phyloP scores from a whole-genome alignment of 2,113 vertebrate species.

The Corydoras maculifer region DNA sequence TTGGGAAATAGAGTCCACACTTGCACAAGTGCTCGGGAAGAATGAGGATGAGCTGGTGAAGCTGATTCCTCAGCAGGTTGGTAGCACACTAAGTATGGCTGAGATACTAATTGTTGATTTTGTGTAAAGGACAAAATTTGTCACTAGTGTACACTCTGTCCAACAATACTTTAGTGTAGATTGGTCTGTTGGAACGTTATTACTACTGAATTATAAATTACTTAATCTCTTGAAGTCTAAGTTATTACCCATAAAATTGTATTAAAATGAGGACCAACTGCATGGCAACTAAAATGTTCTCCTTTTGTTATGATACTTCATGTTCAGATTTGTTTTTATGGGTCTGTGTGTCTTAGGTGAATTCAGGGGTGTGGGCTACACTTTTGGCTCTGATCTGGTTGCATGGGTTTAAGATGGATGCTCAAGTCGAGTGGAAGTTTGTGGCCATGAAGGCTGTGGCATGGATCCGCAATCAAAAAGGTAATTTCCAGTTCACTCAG shows the following conservation, averaged over 20 bases:
- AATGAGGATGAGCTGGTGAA: slow-evolving; percentile 41
- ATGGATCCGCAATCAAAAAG: slow-evolving; percentile 59
- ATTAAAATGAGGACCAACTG: no score
- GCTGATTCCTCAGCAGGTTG: slow-evolving; percentile 47
- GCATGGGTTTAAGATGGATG: slow-evolving; percentile 54
- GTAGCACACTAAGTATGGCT: neutral
- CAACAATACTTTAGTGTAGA: no score
- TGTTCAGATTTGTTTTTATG: no score
- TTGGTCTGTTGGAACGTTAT: no score
- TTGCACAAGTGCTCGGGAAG: slow-evolving; percentile 46
- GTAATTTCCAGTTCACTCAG: slow-evolving; percentile 39
- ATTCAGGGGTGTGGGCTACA: slow-evolving; percentile 67
- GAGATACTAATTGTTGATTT: neutral
- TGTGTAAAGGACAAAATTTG: neutral
- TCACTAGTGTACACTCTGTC: no score
- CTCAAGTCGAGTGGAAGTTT: slow-evolving; percentile 66
- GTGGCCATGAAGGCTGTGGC: slow-evolving; percentile 65
- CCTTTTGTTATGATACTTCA: no score
- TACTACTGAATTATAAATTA: no score
- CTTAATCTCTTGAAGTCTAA: no score
- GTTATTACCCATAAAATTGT: no score
- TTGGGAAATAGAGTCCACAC: slow-evolving; percentile 50
- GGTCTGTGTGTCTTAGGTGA: slow-evolving; percentile 45
- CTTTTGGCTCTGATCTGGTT: slow-evolving; percentile 75
- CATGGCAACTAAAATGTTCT: no score